A percentile compares a stretch with the other conserved stretches of the same genome.
phyloP scores from a whole-genome alignment of 92 coral and sea anemone genomes.

The Zoanthus solanderi region DNA sequence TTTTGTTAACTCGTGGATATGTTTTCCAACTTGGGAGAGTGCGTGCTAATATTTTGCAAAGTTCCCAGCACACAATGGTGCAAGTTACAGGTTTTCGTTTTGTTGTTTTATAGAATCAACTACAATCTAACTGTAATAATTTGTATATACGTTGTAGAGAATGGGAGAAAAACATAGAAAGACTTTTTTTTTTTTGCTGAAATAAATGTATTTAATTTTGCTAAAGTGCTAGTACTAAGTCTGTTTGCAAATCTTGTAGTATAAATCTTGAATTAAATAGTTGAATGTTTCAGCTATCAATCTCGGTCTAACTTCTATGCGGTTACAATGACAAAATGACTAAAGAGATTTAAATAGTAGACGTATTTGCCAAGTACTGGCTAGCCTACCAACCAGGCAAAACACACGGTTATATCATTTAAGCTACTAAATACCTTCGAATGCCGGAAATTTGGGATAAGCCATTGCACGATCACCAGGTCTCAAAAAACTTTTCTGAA shows the following conservation, averaged over 20 bases:
- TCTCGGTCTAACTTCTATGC: background rate
- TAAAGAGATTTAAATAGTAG: background rate
- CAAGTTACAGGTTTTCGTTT: background rate
- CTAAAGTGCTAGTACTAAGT: background rate
- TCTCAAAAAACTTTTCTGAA: background rate
- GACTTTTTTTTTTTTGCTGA: background rate
- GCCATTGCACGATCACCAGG: background rate
- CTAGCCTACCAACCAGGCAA: background rate
- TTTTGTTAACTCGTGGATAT: too few species aligned
- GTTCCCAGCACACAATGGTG: background rate
- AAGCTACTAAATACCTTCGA: conserved; percentile 21
- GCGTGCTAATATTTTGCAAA: conserved; percentile 13
- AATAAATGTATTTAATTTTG: background rate
- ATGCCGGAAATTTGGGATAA: conserved; percentile 31
- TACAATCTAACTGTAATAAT: background rate
- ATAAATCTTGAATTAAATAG: background rate
- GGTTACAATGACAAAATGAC: background rate
- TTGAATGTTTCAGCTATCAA: background rate
- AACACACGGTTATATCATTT: background rate
- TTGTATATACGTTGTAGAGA: background rate
- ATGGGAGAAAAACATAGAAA: background rate
- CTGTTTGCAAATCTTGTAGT: background rate
- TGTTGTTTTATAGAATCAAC: background rate
- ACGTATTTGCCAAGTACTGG: background rate
- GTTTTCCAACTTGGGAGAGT: background rate